Evolutionary conservation across 2,113 vertebrate species (phyloP).

Genomic region (Piaya cayana): DNA sequence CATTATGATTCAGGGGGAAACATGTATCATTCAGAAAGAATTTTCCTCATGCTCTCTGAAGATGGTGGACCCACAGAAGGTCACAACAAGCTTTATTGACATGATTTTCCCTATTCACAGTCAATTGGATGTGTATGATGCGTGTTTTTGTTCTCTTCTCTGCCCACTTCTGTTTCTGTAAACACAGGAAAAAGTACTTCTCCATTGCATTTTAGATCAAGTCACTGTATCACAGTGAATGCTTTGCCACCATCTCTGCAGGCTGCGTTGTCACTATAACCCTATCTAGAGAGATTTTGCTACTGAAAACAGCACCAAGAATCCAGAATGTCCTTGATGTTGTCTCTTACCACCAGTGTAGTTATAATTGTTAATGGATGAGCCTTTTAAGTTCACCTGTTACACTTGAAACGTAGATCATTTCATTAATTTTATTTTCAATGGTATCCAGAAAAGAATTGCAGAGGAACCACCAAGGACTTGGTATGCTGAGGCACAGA

Average conservation of each 20-base stretch:
- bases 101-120: background rate
- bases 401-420: background rate
- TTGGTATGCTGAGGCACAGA: background rate
- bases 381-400: background rate
- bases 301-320: background rate
- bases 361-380: background rate
- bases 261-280: rapidly evolving
- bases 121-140: background rate
- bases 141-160: background rate
- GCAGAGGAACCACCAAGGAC: background rate
- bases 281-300: background rate
- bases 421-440: background rate
- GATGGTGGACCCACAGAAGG: background rate
- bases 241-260: background rate
- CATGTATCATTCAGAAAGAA: background rate
- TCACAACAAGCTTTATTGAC: background rate
- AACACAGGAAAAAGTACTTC: background rate
- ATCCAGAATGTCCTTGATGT: background rate
- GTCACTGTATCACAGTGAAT: background rate
- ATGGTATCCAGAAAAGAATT: background rate
- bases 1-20: background rate
- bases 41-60: background rate
- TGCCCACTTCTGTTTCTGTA: background rate
- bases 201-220: background rate
- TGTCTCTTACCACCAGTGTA: background rate